Base-by-base conservation (phyloP, 2,888 invertebrate genomes). In the Caenorhabditis japonica region DNA sequence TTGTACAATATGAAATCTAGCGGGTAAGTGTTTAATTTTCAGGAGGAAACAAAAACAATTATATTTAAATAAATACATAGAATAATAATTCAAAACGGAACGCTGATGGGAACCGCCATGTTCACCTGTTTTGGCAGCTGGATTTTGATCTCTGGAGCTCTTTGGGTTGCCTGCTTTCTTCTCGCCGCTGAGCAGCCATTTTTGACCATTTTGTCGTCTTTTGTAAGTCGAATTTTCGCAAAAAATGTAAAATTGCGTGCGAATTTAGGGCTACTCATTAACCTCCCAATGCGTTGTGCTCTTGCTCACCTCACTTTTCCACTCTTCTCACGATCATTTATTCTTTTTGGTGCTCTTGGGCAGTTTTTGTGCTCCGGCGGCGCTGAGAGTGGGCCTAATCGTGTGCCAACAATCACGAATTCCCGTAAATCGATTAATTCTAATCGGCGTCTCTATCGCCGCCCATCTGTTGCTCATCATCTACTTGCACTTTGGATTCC, bases 401-500 rank as follows among this genome's bases (percentile, higher is more conserved):
- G 55, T 76, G 19, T 75, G 77, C 30, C 52, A 68, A 51, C 69
- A 79, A 21, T 72, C 77, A 7, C 66, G 77, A 44, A 44, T 66
- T 3, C 64, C 79, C 7, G 55, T 71, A 1, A 64, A 79, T 44
- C 72, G 76, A 12, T 12, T 79, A 10, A 68, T 73, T 15, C 38
- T 79, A 3, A 75, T 73, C 33, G 75, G 68, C 21, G 38, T 59
- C 13, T 82, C 89, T 0, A 85, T 88, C 5, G 78, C 83, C 4
- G 62, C 89, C 12, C 89, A 90, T 77, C 83, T 90, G 21, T 74
- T 88, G 8, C 89, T 89, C 72, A 85, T 90, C 34, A 81, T 89
- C n/a, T 90, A 90, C 80, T 82, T 90, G 44, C 90, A 90, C 82
- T 90, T 90, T 83, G 89, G 90, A 12, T 90, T 89, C 83, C 90